Evolutionary conservation across 2,113 vertebrate species (phyloP), one percentile per base, ranked within the genome.

Genomic region (Regulus satrapa): DNA sequence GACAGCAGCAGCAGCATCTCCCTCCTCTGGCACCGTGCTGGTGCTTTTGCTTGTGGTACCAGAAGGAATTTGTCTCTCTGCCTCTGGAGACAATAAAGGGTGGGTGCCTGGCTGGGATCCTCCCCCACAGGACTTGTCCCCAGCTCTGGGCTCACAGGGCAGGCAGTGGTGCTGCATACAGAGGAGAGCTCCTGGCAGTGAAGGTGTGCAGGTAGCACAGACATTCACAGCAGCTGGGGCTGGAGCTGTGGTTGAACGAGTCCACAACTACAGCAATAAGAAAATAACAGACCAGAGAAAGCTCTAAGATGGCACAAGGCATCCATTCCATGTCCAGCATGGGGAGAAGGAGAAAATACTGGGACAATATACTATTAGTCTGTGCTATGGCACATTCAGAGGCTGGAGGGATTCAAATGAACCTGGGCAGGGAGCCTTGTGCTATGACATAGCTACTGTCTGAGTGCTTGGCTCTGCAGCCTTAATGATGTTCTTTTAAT

Each of bases 401-500:
- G 36, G 32, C 88, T 51, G 34, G 15, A 77, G 36, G 21, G 36
- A 63, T 90, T 40, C 52, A 69, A 67, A 89, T 48, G 76, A 76
- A n/a, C 16, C 43, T 1, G n/a, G 63, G 83, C 88, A 74, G 88
- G 86, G 67, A 93, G 95, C 91, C 85, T 61, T 67, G 83, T 74
- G 63, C 79, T n/a, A 86, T 58, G 83, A 83, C 95, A 88, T 6
- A 90, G 89, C 79, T 67, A 7, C 91, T 31, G 83, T 54, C 77
- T 85, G 91, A 96, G 80, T 81, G 89, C 93, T 95, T 89, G 94
- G 80, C 95, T 95, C 83, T 94, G 89, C 86, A 89, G 49, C 80
- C 96, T 89, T 95, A 72, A 36, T 92, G 94, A 96, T 96, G 92
- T 92, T 88, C 94, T 94, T 96, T 94, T 94, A 97, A 96, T 88